Conservation (phyloP, 2,888 invertebrate genomes). For the Erpobdella octoculata region DNA sequence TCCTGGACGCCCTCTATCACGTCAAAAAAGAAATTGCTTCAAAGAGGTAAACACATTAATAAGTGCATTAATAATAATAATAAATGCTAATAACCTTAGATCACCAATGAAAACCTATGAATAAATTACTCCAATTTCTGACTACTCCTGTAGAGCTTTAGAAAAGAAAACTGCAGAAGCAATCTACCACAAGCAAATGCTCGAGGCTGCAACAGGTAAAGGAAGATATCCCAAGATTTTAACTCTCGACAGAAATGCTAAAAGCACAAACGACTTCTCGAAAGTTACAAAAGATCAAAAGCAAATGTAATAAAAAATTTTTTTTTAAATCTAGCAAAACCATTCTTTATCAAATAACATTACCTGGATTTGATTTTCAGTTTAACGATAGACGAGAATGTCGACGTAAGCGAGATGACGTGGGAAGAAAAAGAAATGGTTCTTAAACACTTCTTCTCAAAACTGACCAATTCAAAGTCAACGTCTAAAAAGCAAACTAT, state of each 20-base stretch:
- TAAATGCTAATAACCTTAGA: background rate
- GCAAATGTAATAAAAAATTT: too few relatives aligned
- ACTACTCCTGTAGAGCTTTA: too few relatives aligned
- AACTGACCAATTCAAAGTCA: conserved; percentile 5
- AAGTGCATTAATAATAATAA: background rate
- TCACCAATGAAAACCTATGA: too few relatives aligned
- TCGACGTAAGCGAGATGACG: conserved; percentile 5
- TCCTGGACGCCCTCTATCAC: conserved; percentile 13
- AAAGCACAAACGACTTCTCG: too few relatives aligned
- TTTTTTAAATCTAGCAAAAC: background rate
- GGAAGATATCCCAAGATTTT: background rate
- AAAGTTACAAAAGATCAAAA: too few relatives aligned
- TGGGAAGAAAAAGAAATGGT: conserved; percentile 21
- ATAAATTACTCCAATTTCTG: too few relatives aligned
- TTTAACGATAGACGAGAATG: background rate
- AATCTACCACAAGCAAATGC: background rate
- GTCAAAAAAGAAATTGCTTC: conserved; percentile 13
- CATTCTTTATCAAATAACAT: background rate
- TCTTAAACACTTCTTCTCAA: background rate
- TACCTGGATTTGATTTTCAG: too few relatives aligned
- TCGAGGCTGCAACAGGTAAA: background rate
- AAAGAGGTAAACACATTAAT: conserved; percentile 10
- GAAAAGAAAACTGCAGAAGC: background rate
- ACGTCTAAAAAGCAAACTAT: background rate
- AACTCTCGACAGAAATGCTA: background rate